A percentile compares a stretch with the other conserved stretches of the same genome.
phyloP scores from a whole-genome alignment of 1,140 invertebrate species.

The Tetramorium parvispinum region DNA sequence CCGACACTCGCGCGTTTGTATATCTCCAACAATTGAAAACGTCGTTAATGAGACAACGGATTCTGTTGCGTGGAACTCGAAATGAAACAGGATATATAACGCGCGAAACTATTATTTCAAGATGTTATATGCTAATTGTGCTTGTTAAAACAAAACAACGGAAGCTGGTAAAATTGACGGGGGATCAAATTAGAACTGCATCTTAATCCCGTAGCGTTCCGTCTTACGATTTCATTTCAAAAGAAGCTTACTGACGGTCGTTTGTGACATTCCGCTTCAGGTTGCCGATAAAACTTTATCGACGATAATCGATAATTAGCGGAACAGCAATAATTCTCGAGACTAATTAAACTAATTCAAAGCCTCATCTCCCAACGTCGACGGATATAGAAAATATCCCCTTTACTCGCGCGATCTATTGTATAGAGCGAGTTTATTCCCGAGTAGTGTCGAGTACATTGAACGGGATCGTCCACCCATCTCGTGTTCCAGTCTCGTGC shows the following conservation, averaged over 20 bases:
- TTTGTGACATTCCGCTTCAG: background rate
- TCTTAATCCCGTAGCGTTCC: conserved; percentile 15
- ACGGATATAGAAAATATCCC: conserved; percentile 32
- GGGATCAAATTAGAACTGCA: conserved; percentile 13
- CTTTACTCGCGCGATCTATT: conserved; percentile 41
- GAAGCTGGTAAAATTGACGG: background rate
- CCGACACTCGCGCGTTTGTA: background rate
- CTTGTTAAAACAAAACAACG: background rate
- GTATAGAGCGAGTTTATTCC: conserved; percentile 31
- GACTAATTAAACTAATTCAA: conserved; percentile 44
- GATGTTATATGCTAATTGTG: background rate
- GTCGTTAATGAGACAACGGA: conserved; percentile 27
- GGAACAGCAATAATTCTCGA: conserved; percentile 31
- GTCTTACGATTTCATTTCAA: background rate
- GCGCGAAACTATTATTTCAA: background rate
- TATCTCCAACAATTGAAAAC: conserved; percentile 5
- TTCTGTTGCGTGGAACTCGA: background rate
- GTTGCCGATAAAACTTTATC: background rate
- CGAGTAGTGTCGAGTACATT: conserved; percentile 34
- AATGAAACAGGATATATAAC: background rate
- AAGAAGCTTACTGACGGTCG: background rate
- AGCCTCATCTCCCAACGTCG: background rate
- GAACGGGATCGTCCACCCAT: conserved; percentile 32
- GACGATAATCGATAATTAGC: conserved; percentile 23
- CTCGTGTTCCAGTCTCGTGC: conserved; percentile 46